phyloP scores from a whole-genome alignment of 2,113 vertebrate species.

The Eptesicus fuscus region DNA sequence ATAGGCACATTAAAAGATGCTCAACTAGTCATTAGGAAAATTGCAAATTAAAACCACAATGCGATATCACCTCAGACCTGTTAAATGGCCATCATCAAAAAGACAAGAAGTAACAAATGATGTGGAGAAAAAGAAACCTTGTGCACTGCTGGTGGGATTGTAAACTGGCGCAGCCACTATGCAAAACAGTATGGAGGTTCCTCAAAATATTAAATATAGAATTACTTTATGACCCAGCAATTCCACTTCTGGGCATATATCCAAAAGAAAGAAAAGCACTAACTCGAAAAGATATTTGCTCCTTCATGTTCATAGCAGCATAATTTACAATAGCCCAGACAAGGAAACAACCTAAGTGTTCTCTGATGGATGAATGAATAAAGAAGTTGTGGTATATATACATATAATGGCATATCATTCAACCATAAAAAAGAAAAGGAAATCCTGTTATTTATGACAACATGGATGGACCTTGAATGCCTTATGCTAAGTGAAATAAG shows the following conservation, averaged over 20 bases:
- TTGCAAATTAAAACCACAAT: background rate
- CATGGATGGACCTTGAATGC: background rate
- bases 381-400: background rate
- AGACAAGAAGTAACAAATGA: background rate
- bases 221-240: background rate
- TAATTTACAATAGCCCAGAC: background rate
- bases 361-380: background rate
- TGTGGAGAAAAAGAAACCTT: background rate
- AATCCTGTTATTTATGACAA: background rate
- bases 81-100: background rate
- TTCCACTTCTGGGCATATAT: background rate
- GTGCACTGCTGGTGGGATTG: background rate
- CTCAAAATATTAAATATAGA: background rate
- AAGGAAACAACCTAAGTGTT: background rate
- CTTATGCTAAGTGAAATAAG: background rate
- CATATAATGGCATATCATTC: background rate
- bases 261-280: background rate
- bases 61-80: background rate
- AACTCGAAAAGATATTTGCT: background rate
- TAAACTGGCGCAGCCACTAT: background rate
- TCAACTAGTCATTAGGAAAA: background rate
- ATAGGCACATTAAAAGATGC: background rate
- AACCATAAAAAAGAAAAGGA: background rate
- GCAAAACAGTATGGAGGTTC: background rate
- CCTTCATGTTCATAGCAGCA: background rate